Percentiles rank a stretch among this genome's conserved stretches.
Evolutionary conservation across 2,113 vertebrate species (phyloP).

Genomic region (Cochlearius cochlearius): DNA sequence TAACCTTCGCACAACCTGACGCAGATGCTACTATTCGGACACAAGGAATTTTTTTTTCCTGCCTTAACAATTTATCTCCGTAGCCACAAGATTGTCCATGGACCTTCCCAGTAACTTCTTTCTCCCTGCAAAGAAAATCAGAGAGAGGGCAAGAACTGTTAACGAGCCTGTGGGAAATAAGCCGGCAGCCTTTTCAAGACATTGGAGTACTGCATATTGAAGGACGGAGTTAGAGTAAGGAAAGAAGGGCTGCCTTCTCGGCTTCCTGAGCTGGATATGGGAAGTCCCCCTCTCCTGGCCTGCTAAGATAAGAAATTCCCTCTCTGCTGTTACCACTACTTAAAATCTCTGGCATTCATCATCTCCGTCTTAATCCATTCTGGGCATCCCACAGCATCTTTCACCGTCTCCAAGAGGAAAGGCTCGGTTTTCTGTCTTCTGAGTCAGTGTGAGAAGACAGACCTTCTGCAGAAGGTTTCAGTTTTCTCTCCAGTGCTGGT

Average conservation of each 20-base stretch:
- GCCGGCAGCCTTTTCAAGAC: not conserved
- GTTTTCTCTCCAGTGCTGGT: not conserved
- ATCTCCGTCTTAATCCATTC: not conserved
- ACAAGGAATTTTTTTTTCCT: not conserved
- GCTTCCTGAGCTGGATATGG: not conserved
- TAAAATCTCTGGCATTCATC: not conserved
- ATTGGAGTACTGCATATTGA: not conserved
- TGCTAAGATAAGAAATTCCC: not conserved
- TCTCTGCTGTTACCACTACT: not conserved
- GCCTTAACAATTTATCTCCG: not conserved
- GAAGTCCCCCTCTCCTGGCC: not conserved
- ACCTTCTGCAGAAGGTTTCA: not conserved
- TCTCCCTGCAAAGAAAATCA: not conserved
- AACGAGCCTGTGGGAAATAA: not conserved
- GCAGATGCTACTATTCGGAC: not conserved
- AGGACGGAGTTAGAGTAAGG: not conserved
- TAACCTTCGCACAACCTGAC: not conserved
- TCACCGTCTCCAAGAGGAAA: not conserved
- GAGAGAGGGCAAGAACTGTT: not conserved
- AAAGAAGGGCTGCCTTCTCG: not conserved
- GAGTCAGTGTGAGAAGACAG: not conserved
- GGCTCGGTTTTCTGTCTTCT: not conserved
- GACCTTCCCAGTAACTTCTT: not conserved
- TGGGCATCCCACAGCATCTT: not conserved
- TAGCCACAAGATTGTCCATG: not conserved